phyloP scores from a whole-genome alignment of 1,140 invertebrate species.

The Brachionus calyciflorus region DNA sequence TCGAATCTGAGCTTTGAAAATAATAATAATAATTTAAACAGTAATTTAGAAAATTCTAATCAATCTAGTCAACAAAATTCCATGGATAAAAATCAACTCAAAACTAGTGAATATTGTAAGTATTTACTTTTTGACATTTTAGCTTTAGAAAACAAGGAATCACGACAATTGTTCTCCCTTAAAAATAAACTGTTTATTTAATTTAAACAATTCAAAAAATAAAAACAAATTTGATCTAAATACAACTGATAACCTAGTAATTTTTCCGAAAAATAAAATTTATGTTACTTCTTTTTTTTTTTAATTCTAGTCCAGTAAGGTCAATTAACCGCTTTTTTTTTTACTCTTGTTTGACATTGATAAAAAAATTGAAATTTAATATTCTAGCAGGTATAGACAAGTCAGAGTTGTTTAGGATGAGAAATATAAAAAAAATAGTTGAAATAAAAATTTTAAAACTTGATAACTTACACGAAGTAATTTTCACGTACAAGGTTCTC shows the following conservation, averaged over 20 bases:
- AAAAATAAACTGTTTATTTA: too few relatives aligned
- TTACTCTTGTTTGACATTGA: too few relatives aligned
- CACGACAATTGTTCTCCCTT: conserved; percentile 16
- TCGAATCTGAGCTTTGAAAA: not conserved
- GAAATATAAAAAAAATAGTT: too few relatives aligned
- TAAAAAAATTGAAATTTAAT: too few relatives aligned
- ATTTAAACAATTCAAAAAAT: too few relatives aligned
- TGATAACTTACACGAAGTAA: too few relatives aligned
- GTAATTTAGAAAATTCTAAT: not conserved
- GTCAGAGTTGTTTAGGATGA: too few relatives aligned
- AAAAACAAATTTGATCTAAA: conserved; percentile 37
- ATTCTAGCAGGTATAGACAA: too few relatives aligned
- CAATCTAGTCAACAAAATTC: not conserved
- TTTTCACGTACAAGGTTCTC: too few relatives aligned
- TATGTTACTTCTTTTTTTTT: not conserved
- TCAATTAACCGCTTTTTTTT: conserved; percentile 5
- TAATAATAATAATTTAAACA: not conserved
- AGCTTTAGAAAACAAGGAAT: conserved; percentile 8
- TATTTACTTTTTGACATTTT: conserved; percentile 1
- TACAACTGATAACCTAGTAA: conserved; percentile 33
- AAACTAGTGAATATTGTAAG: conserved; percentile 27
- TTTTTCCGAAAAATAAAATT: not conserved
- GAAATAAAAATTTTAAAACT: too few relatives aligned
- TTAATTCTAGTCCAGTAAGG: not conserved
- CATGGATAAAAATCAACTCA: not conserved